These are phyloP conservation scores for Myotis davidii DNA, from an alignment of 2,113 vertebrate species.

Conservation along the genomic window DNA sequence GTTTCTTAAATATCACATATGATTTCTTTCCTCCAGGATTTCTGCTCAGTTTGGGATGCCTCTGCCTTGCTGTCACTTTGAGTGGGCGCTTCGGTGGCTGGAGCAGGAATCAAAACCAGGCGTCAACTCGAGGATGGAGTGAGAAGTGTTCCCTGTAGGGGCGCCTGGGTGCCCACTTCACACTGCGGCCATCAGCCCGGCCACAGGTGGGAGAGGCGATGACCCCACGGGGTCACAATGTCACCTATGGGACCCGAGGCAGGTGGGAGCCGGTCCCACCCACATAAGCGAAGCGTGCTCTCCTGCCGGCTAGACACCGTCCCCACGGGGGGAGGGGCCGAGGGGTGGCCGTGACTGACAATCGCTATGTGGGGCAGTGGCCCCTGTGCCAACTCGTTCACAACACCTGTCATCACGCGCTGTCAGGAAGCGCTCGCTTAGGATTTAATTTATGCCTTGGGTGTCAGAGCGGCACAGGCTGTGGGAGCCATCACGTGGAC, in stretches of 20 bases:
- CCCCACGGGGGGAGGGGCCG: background rate
- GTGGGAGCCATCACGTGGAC: constrained; percentile 68
- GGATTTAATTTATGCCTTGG: constrained; percentile 84
- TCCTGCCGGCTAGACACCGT: rapidly evolving
- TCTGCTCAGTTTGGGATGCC: background rate
- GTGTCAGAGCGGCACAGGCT: constrained; percentile 72
- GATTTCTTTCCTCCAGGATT: no score
- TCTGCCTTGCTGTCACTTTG: background rate
- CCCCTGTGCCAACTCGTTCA: constrained; percentile 79
- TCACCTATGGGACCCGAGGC: background rate
- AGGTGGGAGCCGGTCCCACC: background rate
- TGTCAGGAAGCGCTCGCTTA: constrained; percentile 76
- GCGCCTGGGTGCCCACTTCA: background rate
- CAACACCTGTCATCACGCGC: constrained; percentile 85
- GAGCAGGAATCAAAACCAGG: rapidly evolving
- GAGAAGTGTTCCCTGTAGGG: rapidly evolving
- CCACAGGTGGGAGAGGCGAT: rapidly evolving
- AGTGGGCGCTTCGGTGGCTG: rapidly evolving
- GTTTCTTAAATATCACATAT: background rate
- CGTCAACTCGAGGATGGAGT: rapidly evolving
- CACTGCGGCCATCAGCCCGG: background rate
- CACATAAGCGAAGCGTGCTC: background rate
- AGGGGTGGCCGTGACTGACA: constrained; percentile 82
- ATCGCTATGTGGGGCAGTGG: constrained; percentile 74
- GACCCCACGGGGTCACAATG: rapidly evolving